phyloP scores from a whole-genome alignment of 1,140 invertebrate species.

The Tyrophagus putrescentiae region DNA sequence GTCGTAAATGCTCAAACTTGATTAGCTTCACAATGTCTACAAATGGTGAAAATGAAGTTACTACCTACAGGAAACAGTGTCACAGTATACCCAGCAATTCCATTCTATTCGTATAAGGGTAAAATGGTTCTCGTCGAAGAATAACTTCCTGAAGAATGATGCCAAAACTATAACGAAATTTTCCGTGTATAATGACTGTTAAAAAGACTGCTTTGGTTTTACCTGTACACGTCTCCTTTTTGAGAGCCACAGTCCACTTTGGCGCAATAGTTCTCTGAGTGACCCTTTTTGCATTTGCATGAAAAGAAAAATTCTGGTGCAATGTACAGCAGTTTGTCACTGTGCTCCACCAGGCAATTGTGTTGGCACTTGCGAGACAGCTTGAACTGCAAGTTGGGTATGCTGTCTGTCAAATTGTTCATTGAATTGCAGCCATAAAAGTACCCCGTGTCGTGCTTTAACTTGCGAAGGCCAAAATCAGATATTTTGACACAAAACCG shows the following conservation, averaged over 20 bases:
- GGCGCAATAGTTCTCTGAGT: not conserved
- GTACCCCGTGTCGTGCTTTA: conserved; percentile 39
- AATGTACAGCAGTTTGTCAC: conserved; percentile 84
- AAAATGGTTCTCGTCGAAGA: conserved; percentile 31
- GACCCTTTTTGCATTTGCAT: conserved; percentile 46
- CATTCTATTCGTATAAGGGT: conserved; percentile 10
- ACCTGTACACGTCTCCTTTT: conserved; percentile 42
- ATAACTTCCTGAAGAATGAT: conserved; percentile 74
- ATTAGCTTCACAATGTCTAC: conserved; percentile 11
- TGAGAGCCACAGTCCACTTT: conserved; percentile 39
- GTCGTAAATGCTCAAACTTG: not conserved
- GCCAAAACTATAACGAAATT: conserved; percentile 55
- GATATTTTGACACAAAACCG: conserved; percentile 59
- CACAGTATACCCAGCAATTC: not conserved
- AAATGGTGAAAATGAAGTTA: not conserved
- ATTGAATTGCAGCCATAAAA: not conserved
- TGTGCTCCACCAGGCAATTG: conserved; percentile 55
- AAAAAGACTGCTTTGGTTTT: not conserved
- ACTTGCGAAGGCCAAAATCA: conserved; percentile 80
- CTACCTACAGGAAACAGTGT: not conserved
- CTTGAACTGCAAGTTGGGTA: conserved; percentile 7
- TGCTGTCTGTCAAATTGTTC: conserved; percentile 8
- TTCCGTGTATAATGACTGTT: not conserved
- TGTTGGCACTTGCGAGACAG: not conserved
- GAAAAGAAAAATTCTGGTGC: conserved; percentile 75